These are phyloP conservation scores for Imbricaverruca yamaguchii DNA, from an alignment of 2,888 invertebrate genomes.

Conservation along the genomic window DNA sequence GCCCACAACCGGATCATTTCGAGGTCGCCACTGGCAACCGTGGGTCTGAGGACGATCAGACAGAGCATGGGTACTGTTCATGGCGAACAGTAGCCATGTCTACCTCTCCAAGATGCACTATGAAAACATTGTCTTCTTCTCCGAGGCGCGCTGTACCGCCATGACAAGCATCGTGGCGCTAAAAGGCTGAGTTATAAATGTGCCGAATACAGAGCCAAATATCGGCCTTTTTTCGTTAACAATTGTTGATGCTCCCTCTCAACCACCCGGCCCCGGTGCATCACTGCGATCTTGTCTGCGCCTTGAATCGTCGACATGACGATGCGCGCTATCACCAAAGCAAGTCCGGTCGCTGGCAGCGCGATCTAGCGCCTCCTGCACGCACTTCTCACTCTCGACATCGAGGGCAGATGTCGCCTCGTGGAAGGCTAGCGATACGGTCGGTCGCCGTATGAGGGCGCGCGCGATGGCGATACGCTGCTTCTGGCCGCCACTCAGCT, in stretches of 20 bases:
- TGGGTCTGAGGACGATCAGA: too few relatives aligned
- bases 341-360: background rate
- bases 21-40: too few relatives aligned
- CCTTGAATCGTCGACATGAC: conserved; percentile 64
- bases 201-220: conserved; percentile 37
- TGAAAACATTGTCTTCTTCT: too few relatives aligned
- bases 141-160: too few relatives aligned
- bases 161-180: too few relatives aligned
- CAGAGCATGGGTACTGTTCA: too few relatives aligned
- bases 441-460: conserved; percentile 31
- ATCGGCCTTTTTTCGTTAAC: conserved; percentile 56
- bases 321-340: conserved; percentile 12
- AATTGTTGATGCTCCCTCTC: conserved; percentile 75
- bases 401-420: conserved; percentile 33
- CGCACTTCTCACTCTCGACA: conserved; percentile 30
- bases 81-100: too few relatives aligned
- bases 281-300: conserved; percentile 74
- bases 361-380: conserved; percentile 1
- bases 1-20: too few relatives aligned
- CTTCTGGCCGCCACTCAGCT: conserved; percentile 32
- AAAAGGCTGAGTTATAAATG: too few relatives aligned
- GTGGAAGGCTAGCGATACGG: conserved; percentile 29
- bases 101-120: too few relatives aligned
- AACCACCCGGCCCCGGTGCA: conserved; percentile 64
- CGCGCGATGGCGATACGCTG: conserved; percentile 32